Percentiles rank a stretch among this genome's conserved stretches.
These are phyloP conservation scores for Paraescarpia echinospica DNA, from an alignment of 1,140 invertebrate species.

Conservation along the genomic window DNA sequence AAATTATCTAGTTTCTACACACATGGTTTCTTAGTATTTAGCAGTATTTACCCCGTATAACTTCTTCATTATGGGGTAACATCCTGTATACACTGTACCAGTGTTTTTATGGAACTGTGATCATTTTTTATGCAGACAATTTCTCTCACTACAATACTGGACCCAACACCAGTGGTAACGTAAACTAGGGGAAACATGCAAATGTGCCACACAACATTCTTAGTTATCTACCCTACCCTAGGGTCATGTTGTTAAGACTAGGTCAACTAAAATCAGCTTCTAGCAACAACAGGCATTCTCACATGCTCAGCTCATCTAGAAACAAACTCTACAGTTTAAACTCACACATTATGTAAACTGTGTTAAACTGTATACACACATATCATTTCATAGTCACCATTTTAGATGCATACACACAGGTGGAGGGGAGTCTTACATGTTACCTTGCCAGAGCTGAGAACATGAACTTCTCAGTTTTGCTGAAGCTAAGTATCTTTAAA, in stretches of 20 bases:
- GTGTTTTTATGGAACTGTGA: not conserved
- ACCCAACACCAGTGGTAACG: not conserved
- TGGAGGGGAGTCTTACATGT: not conserved
- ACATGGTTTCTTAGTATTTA: not conserved
- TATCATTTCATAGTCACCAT: not conserved
- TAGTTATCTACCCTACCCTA: not conserved
- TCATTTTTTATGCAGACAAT: not conserved
- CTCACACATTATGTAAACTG: not conserved
- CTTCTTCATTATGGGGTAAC: not conserved
- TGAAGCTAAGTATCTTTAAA: not conserved
- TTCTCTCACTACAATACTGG: not conserved
- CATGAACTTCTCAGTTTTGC: not conserved
- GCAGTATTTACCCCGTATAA: not conserved
- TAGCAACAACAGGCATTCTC: not conserved
- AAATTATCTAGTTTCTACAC: not conserved
- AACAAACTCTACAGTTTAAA: not conserved
- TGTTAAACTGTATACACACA: not conserved
- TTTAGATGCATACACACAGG: not conserved
- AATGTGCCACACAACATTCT: not conserved
- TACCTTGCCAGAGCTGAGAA: not conserved
- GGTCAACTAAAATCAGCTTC: not conserved
- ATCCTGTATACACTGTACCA: not conserved
- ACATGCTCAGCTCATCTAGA: not conserved
- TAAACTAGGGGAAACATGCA: not conserved
- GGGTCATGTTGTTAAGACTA: not conserved